These are phyloP conservation scores for Campodea augens DNA, from an alignment of 1,140 invertebrate genomes.

Conservation along the genomic window DNA sequence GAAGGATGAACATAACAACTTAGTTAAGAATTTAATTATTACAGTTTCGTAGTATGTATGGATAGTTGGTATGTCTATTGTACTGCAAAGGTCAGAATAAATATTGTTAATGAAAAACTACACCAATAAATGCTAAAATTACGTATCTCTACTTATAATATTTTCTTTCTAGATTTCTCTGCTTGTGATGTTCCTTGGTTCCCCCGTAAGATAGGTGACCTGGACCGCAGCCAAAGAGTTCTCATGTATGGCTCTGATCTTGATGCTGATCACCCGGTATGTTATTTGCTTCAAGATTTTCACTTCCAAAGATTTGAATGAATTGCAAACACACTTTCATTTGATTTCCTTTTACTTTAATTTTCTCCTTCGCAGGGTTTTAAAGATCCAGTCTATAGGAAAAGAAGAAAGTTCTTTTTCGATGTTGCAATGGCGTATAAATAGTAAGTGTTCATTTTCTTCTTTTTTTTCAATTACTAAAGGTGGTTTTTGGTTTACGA, in stretches of 20 bases:
- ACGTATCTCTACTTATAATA: too few relatives aligned
- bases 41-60: too few relatives aligned
- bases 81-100: too few relatives aligned
- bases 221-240: slow-evolving; percentile 81
- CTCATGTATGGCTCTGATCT: slow-evolving; percentile 94
- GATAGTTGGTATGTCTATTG: too few relatives aligned
- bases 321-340: background rate
- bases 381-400: slow-evolving; percentile 87
- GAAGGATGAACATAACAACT: too few relatives aligned
- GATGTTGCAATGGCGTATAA: slow-evolving; percentile 88
- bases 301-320: background rate
- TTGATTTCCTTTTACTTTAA: slow-evolving; percentile 7
- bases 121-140: too few relatives aligned
- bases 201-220: slow-evolving; percentile 79
- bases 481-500: background rate
- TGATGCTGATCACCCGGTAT: slow-evolving; percentile 92
- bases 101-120: too few relatives aligned
- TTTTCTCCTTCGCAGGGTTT: slow-evolving; percentile 58
- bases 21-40: too few relatives aligned
- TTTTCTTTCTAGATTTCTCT: too few relatives aligned
- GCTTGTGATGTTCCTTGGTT: slow-evolving; percentile 92
- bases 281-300: slow-evolving; percentile 12
- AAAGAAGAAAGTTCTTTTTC: slow-evolving; percentile 76
- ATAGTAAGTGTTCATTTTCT: slow-evolving; percentile 44
- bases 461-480: slow-evolving; percentile 6